Evolutionary conservation across 1,140 invertebrate genomes (phyloP).

Genomic region (Hirudo medicinalis): DNA sequence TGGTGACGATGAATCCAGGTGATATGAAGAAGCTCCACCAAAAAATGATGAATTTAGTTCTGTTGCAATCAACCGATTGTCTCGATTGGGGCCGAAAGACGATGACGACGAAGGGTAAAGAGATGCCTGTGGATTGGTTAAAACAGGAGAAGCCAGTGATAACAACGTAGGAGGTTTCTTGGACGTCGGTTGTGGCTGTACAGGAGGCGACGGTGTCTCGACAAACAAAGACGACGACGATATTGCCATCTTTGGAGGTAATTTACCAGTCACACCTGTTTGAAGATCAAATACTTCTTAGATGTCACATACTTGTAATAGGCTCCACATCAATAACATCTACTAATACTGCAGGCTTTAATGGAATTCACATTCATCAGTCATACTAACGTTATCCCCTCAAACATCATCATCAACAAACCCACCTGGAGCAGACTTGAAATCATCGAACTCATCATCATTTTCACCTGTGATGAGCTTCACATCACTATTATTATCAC

Average conservation of each 20-base stretch:
- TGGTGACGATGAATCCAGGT: background rate
- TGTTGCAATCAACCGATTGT: background rate
- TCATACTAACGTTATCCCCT: background rate
- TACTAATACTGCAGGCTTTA: background rate
- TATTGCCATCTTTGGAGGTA: background rate
- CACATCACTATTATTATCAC: background rate
- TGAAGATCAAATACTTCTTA: too few relatives aligned
- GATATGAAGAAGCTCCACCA: background rate
- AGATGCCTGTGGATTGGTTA: background rate
- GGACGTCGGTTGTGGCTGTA: background rate
- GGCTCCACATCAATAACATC: background rate
- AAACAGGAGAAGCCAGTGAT: background rate
- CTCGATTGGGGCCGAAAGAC: background rate
- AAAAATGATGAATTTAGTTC: background rate
- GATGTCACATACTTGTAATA: background rate
- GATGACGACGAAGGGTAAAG: slow-evolving; percentile 1
- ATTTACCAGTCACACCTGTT: background rate
- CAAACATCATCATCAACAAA: background rate
- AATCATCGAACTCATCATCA: slow-evolving; percentile 35
- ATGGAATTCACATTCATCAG: background rate
- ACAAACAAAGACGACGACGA: background rate
- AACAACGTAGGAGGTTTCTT: slow-evolving; percentile 2
- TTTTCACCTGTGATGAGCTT: background rate
- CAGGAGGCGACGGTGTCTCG: background rate
- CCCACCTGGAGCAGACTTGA: slow-evolving; percentile 27